phyloP scores from a whole-genome alignment of 2,797 vertebrate genomes.

The Malurus leucopterus region DNA sequence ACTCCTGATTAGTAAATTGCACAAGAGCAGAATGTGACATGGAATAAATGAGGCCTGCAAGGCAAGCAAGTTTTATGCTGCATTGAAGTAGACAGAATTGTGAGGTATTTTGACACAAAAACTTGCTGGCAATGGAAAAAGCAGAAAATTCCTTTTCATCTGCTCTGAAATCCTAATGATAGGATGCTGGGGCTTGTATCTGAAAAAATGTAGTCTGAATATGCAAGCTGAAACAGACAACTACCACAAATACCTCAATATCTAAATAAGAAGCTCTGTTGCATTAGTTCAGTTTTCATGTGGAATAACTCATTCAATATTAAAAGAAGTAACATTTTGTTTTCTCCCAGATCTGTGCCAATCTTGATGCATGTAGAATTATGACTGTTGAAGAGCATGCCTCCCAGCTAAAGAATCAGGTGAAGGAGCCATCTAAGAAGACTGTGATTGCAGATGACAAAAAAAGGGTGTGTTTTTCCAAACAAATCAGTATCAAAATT shows the following conservation, averaged over 20 bases:
- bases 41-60: not conserved
- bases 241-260: not conserved
- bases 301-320: not conserved
- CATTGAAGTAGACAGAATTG: not conserved
- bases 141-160: not conserved
- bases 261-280: not conserved
- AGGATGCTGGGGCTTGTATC: not conserved
- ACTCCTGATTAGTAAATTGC: not conserved
- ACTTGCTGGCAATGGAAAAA: not conserved
- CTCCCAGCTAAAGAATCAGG: conserved; percentile 63
- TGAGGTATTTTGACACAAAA: not conserved
- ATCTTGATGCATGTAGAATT: conserved; percentile 88
- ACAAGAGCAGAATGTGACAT: not conserved
- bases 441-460: conserved; percentile 79
- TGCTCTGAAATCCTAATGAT: not conserved
- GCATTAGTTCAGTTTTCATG: not conserved
- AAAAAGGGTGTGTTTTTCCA: conserved; percentile 70
- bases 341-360: conserved; percentile 88
- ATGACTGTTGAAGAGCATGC: conserved; percentile 78
- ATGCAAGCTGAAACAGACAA: not conserved
- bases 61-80: not conserved
- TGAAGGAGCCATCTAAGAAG: conserved; percentile 81
- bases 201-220: not conserved
- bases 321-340: not conserved
- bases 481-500: not conserved